Evolutionary conservation across 2,113 vertebrate species (phyloP).

Genomic region (Illadopsis cleaveri): DNA sequence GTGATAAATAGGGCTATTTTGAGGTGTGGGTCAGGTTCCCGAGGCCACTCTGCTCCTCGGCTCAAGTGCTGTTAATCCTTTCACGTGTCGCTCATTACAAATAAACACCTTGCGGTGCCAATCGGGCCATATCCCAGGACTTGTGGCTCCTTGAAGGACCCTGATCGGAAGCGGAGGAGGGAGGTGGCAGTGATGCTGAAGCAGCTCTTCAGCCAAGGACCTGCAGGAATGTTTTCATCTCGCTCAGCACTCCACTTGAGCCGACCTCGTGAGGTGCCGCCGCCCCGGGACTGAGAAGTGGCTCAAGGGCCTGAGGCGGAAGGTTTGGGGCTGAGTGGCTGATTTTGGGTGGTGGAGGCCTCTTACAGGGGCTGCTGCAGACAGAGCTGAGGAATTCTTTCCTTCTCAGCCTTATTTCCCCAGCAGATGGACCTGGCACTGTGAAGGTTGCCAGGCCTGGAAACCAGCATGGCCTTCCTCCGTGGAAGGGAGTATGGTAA

Average conservation of each 20-base stretch:
- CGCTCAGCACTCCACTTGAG: background rate
- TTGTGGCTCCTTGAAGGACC: background rate
- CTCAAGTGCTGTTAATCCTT: background rate
- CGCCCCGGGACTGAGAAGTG: background rate
- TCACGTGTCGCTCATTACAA: background rate
- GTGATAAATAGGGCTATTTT: background rate
- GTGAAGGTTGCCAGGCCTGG: background rate
- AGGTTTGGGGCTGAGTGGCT: background rate
- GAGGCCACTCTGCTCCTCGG: fast-evolving
- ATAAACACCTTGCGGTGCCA: background rate
- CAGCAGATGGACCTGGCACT: background rate
- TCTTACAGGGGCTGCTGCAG: fast-evolving
- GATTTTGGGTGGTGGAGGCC: background rate
- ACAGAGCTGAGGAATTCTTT: background rate
- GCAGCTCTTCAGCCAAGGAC: conserved; percentile 42
- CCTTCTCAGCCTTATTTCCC: background rate
- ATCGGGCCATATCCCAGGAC: background rate
- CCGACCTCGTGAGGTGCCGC: background rate
- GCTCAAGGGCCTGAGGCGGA: background rate
- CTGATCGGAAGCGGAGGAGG: background rate
- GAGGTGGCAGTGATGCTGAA: background rate
- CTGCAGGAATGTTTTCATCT: conserved; percentile 44
- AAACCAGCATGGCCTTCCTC: background rate
- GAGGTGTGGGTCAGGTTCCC: background rate
- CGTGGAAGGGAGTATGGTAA: background rate